These are phyloP conservation scores for Eufriesea mexicana DNA, from an alignment of 1,140 invertebrate genomes.

Conservation along the genomic window DNA sequence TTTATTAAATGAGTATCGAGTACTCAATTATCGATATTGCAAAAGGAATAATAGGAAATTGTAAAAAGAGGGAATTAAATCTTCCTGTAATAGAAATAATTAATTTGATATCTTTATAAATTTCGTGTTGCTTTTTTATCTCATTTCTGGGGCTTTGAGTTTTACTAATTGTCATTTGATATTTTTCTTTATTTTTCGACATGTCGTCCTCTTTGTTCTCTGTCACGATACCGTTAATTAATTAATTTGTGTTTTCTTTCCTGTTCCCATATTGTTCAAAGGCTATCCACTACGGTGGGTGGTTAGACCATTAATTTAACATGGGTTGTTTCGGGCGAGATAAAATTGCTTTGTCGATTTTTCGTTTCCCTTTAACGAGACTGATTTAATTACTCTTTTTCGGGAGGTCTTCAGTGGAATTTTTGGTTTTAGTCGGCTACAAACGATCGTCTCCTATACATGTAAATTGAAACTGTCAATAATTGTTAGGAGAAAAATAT, in stretches of 20 bases:
- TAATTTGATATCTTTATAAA: too few relatives aligned
- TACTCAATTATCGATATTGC: too few relatives aligned
- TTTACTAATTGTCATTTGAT: not conserved
- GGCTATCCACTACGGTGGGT: conserved; percentile 6
- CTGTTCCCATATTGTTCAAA: not conserved
- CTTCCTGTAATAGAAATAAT: too few relatives aligned
- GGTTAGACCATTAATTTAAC: conserved; percentile 68
- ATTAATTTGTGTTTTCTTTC: not conserved
- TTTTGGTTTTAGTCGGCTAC: not conserved
- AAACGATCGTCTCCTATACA: too few relatives aligned
- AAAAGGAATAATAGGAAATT: too few relatives aligned
- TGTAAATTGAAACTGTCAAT: too few relatives aligned
- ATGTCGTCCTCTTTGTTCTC: not conserved
- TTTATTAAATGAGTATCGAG: too few relatives aligned
- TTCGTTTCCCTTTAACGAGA: conserved; percentile 53
- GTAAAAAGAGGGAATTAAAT: too few relatives aligned
- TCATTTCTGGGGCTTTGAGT: too few relatives aligned
- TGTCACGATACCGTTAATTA: not conserved
- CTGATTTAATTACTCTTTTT: conserved; percentile 49
- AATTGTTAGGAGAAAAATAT: too few relatives aligned
- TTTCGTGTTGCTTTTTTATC: too few relatives aligned
- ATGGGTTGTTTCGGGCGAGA: conserved; percentile 47
- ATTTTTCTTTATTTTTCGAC: not conserved
- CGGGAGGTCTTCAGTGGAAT: not conserved
- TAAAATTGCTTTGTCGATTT: conserved; percentile 48